Evolutionary conservation across 2,797 vertebrate genomes (phyloP), one percentile per base, ranked within the genome.

Genomic region (Pteronotus mesoamericanus): DNA sequence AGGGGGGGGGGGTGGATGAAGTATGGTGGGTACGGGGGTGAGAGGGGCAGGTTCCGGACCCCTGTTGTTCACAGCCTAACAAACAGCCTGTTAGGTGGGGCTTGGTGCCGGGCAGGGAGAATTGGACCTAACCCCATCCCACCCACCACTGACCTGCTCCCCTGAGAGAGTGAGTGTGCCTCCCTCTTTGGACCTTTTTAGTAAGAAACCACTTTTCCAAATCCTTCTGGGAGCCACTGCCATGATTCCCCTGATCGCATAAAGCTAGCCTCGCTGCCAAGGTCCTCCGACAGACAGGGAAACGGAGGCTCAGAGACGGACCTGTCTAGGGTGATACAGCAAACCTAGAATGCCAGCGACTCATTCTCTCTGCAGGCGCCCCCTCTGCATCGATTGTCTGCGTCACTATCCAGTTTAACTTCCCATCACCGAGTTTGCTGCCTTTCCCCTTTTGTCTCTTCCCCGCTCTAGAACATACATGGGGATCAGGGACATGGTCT

Each of bases 361-460:
- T 10, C 3, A 0, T 1, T 5, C 39, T 6, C 2, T n/a, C 44
- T 11, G 29, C 51, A 39, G 44, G 3, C 5, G 0, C 9, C 8
- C 26, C 26, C 22, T 44, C 68, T 24, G 26, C 6, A 0, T 2
- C 22, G 29, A 14, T 12, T 12, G 48, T 46, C 26, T 4, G 29
- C 3, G 5, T 51, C 14, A 1, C 9, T 5, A 3, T 19, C 32
- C 32, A 0, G 26, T 10, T n/a, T 46, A 26, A 11, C 42, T 26
- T 24, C 29, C 39, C 9, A 12, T 37, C 21, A 21, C 8, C 3
- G n/a, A 37, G 46, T 6, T 71, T 26, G 4, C 8, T 11, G 53
- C 26, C 0, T 32, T 71, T 32, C 1, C 42, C 15, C 1, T 26
- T 29, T n/a, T 24, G 2, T 44, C 18, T 44, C 32, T 19, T 21